phyloP scores from a whole-genome alignment of 2,888 invertebrate genomes.

The Dromius quadrimaculatus region DNA sequence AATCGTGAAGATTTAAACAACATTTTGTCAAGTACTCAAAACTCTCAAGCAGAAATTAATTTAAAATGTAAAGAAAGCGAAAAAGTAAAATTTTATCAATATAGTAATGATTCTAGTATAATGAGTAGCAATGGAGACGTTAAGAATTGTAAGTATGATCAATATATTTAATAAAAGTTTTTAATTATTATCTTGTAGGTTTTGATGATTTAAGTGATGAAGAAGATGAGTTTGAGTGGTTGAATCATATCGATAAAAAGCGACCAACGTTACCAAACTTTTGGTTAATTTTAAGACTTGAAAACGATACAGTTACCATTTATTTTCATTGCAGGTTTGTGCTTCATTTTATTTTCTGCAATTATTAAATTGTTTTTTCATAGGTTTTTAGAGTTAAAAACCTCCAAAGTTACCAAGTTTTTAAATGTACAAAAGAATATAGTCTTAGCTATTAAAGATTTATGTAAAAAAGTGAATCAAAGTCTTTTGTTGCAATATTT shows the following conservation, averaged over 20 bases:
- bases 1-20: not conserved
- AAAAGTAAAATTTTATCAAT: conserved; percentile 29
- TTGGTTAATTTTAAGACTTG: conserved; percentile 77
- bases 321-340: conserved; percentile 77
- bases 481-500: conserved; percentile 76
- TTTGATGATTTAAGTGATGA: conserved; percentile 63
- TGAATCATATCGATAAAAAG: conserved; percentile 68
- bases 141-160: conserved; percentile 22
- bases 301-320: conserved; percentile 71
- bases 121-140: conserved; percentile 23
- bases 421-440: conserved; percentile 69
- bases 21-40: conserved; percentile 12
- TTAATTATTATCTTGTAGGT: not conserved
- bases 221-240: conserved; percentile 72
- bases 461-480: conserved; percentile 78
- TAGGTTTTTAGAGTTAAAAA: conserved; percentile 70
- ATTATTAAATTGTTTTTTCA: conserved; percentile 44
- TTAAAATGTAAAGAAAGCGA: not conserved
- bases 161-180: not conserved
- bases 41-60: conserved; percentile 2
- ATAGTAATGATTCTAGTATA: conserved; percentile 14
- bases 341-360: too few relatives aligned
- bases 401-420: conserved; percentile 69
- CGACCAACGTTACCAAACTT: conserved; percentile 74
- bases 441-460: conserved; percentile 70